Evolutionary conservation across 2,113 vertebrate genomes (phyloP).

Genomic region (Pteropus alecto): DNA sequence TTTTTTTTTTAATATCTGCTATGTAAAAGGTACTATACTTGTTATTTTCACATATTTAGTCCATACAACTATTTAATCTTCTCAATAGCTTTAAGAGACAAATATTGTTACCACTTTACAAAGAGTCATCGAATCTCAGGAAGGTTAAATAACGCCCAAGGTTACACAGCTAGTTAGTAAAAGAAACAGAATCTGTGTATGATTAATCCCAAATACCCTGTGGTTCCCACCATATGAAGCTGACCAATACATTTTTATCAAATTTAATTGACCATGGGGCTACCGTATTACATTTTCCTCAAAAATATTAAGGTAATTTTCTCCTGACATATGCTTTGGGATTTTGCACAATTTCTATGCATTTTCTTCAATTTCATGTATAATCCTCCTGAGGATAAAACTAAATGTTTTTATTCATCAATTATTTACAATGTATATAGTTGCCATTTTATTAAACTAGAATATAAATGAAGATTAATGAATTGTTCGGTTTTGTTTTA

Average conservation of each 20-base stretch:
- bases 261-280: not conserved
- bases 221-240: not conserved
- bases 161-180: not conserved
- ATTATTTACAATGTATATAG: not conserved
- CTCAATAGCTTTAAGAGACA: not conserved
- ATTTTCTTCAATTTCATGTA: not conserved
- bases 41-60: not conserved
- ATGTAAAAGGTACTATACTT: not conserved
- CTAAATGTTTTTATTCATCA: not conserved
- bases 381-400: not conserved
- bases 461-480: slow-evolving; percentile 1
- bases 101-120: not conserved
- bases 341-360: not conserved
- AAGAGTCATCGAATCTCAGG: not conserved
- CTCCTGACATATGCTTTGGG: slow-evolving; percentile 14
- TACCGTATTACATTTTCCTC: not conserved
- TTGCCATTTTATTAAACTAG: slow-evolving; percentile 24
- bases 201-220: not conserved
- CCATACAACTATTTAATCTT: not conserved
- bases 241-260: not conserved
- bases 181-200: not conserved
- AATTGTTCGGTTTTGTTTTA: slow-evolving; percentile 27
- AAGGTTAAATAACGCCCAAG: not conserved
- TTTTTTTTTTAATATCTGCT: not conserved
- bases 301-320: not conserved